These are phyloP conservation scores for Zelleria hepariella DNA, from an alignment of 2,888 invertebrate genomes.

Conservation along the genomic window DNA sequence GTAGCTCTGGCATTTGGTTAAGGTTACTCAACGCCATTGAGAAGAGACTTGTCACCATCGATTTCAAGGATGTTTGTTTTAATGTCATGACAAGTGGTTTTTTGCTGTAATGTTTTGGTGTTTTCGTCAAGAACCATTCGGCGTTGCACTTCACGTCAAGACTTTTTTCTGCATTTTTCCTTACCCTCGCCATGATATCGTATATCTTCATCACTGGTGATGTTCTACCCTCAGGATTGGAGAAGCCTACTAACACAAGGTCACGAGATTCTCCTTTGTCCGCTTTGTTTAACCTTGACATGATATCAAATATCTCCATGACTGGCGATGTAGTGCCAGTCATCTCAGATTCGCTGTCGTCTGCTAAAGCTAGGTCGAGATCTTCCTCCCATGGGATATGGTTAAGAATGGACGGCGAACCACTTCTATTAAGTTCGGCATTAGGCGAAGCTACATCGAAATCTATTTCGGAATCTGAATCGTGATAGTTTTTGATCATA, in stretches of 20 bases:
- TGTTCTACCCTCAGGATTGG: constrained; percentile 18
- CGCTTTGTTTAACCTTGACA: no score
- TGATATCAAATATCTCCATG: no score
- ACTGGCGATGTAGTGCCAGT: no score
- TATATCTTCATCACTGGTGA: constrained; percentile 41
- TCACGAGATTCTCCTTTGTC: no score
- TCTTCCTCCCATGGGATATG: constrained; percentile 13
- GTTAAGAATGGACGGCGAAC: constrained; percentile 28
- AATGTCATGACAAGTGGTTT: constrained; percentile 16
- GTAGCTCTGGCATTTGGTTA: constrained; percentile 3
- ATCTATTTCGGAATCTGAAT: neutral
- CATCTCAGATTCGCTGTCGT: neutral
- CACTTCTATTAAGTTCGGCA: constrained; percentile 14
- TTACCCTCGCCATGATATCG: constrained; percentile 24
- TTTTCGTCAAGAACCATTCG: constrained; percentile 21
- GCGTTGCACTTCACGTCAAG: constrained; percentile 14
- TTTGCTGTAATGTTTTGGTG: neutral
- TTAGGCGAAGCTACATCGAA: neutral
- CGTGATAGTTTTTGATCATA: neutral
- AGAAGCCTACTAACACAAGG: no score
- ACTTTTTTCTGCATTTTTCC: neutral
- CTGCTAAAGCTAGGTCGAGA: neutral
- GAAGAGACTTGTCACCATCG: constrained; percentile 11
- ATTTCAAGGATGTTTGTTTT: constrained; percentile 8
- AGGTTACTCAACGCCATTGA: constrained; percentile 17